Percentiles rank a stretch among this genome's conserved stretches.
Evolutionary conservation across 53 echinoderm and acorn worm genomes (phyloP).

Genomic region (Echinarachnius parma): DNA sequence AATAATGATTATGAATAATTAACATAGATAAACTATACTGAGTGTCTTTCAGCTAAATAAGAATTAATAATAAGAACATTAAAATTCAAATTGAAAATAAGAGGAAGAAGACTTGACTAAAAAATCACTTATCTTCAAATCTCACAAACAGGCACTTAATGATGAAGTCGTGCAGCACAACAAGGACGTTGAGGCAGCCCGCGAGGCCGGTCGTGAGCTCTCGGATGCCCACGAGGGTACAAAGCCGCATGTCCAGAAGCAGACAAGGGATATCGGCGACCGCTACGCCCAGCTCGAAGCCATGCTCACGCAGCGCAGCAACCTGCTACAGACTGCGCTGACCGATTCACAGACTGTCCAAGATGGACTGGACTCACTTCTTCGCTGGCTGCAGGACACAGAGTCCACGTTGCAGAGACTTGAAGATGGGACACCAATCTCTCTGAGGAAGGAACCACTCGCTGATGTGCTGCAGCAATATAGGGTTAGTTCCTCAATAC

Average conservation of each 20-base stretch:
- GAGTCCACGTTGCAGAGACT: slow-evolving; percentile 81
- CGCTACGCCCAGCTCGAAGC: slow-evolving; percentile 83
- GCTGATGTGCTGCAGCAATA: slow-evolving; percentile 78
- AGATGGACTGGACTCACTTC: slow-evolving; percentile 78
- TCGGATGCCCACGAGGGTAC: slow-evolving; percentile 81
- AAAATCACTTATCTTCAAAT: too few relatives aligned
- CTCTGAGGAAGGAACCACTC: slow-evolving; percentile 71
- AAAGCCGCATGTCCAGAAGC: slow-evolving; percentile 82
- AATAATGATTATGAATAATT: too few relatives aligned
- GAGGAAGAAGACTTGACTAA: too few relatives aligned
- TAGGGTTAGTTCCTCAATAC: too few relatives aligned
- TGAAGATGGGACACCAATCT: slow-evolving; percentile 74
- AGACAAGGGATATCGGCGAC: slow-evolving; percentile 86
- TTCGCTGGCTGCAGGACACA: slow-evolving; percentile 81
- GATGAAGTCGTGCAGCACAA: slow-evolving; percentile 83
- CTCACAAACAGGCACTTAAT: slow-evolving; percentile 70
- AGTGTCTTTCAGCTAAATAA: too few relatives aligned
- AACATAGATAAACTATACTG: too few relatives aligned
- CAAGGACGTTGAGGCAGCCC: slow-evolving; percentile 87
- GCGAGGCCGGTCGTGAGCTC: slow-evolving; percentile 80
- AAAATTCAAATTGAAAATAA: too few relatives aligned
- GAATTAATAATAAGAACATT: too few relatives aligned
- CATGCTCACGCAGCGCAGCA: slow-evolving; percentile 82
- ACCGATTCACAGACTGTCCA: slow-evolving; percentile 87
- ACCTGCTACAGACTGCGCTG: slow-evolving; percentile 89